These are phyloP conservation scores for Motacilla tschutschensis DNA, from an alignment of 2,113 vertebrate genomes.

Conservation along the genomic window DNA sequence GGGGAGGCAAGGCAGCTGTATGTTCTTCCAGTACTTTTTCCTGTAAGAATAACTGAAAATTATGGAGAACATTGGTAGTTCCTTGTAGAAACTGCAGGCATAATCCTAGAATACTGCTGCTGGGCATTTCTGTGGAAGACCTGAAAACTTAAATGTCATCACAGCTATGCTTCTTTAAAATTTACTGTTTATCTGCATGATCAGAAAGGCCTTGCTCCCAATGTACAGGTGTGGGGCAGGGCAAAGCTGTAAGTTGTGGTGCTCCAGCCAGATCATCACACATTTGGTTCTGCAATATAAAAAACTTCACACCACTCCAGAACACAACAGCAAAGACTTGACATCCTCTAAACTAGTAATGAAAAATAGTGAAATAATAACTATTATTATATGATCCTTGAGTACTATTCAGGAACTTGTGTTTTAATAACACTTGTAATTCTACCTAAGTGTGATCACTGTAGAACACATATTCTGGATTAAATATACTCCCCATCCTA, in stretches of 20 bases:
- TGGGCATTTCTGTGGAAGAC: background rate
- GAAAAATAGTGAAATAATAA: background rate
- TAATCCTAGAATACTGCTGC: background rate
- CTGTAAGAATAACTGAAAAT: background rate
- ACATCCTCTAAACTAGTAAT: background rate
- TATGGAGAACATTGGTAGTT: background rate
- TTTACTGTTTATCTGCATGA: background rate
- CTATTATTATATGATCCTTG: background rate
- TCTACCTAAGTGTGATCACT: background rate
- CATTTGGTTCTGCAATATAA: background rate
- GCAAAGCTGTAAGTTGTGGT: background rate
- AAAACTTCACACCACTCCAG: background rate
- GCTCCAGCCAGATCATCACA: background rate
- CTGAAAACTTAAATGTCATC: background rate
- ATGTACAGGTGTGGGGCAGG: background rate
- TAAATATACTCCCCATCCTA: background rate
- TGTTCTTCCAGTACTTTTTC: background rate
- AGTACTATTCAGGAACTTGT: background rate
- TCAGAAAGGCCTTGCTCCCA: background rate
- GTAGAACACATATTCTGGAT: background rate
- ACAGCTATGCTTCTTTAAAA: background rate
- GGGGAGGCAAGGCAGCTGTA: accelerated
- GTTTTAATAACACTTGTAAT: background rate
- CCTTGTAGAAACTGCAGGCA: background rate
- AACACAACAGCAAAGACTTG: background rate